These are phyloP conservation scores for Gisinianus flammeolus DNA, from an alignment of 2,888 invertebrate genomes.

Conservation along the genomic window DNA sequence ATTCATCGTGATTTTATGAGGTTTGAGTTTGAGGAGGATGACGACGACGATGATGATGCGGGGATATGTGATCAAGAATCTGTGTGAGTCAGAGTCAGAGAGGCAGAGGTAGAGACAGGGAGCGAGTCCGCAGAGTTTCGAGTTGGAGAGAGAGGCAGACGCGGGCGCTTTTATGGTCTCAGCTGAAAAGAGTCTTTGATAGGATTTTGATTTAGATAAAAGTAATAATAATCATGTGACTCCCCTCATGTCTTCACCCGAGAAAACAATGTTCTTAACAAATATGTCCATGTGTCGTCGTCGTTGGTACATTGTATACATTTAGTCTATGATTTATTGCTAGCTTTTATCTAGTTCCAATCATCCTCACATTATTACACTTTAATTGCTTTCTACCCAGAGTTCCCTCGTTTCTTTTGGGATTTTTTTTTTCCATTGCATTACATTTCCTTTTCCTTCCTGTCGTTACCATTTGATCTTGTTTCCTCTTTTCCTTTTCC, in stretches of 20 bases:
- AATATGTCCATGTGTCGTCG: neutral
- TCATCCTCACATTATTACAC: slow-evolving; percentile 5
- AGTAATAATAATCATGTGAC: slow-evolving; percentile 15
- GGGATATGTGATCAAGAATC: neutral
- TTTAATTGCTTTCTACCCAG: slow-evolving; percentile 10
- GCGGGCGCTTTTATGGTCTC: slow-evolving; percentile 1
- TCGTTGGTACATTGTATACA: too few species aligned
- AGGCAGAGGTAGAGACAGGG: neutral
- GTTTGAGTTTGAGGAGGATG: neutral
- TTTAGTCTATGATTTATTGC: slow-evolving; percentile 16
- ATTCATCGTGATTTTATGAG: neutral
- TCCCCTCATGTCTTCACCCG: too few species aligned
- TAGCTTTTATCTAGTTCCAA: neutral
- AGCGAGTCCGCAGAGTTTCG: too few species aligned
- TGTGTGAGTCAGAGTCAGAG: neutral
- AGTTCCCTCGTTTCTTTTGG: too few species aligned
- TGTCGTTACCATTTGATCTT: too few species aligned
- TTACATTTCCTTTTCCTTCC: too few species aligned
- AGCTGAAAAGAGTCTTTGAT: slow-evolving; percentile 22
- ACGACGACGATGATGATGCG: neutral
- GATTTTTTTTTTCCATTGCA: too few species aligned
- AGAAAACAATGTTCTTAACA: slow-evolving; percentile 11
- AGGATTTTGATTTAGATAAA: slow-evolving; percentile 33
- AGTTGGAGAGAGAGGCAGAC: too few species aligned
- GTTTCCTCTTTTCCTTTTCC: too few species aligned